Conservation (phyloP, 2,888 invertebrate genomes). For the Apodemia mormo region DNA sequence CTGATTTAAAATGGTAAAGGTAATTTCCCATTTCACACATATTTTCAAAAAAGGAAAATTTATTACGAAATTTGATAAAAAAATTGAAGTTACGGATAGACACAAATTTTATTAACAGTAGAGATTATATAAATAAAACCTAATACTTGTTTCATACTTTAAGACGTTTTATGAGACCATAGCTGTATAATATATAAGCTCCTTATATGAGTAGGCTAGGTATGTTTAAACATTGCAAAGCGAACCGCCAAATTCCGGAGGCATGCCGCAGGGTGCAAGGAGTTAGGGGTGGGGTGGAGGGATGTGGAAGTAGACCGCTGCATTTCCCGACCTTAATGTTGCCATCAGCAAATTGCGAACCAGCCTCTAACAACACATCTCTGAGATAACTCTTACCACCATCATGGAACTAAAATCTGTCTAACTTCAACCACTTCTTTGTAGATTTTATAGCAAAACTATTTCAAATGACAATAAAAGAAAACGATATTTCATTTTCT, state of each 20-base stretch:
- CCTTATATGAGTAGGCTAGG: slow-evolving; percentile 29
- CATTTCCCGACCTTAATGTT: slow-evolving; percentile 73
- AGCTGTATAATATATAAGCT: not conserved
- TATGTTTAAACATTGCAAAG: slow-evolving; percentile 50
- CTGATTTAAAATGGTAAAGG: no score
- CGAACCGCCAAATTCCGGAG: slow-evolving; percentile 74
- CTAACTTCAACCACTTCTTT: not conserved
- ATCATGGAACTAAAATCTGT: slow-evolving; percentile 28
- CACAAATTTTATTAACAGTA: no score
- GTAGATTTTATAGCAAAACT: not conserved
- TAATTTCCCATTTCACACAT: no score
- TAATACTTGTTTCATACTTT: no score
- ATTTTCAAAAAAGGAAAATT: no score
- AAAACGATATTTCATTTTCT: not conserved
- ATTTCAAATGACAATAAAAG: not conserved
- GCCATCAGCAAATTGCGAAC: slow-evolving; percentile 79
- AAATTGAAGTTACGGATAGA: no score
- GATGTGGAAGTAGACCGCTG: slow-evolving; percentile 49
- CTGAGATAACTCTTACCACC: slow-evolving; percentile 68
- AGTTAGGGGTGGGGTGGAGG: slow-evolving; percentile 38
- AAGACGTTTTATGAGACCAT: not conserved
- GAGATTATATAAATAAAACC: no score
- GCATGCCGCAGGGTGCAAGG: slow-evolving; percentile 60
- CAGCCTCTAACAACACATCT: slow-evolving; percentile 75
- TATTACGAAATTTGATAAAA: no score